phyloP scores from a whole-genome alignment of 2,113 vertebrate species.

The Apus apus region DNA sequence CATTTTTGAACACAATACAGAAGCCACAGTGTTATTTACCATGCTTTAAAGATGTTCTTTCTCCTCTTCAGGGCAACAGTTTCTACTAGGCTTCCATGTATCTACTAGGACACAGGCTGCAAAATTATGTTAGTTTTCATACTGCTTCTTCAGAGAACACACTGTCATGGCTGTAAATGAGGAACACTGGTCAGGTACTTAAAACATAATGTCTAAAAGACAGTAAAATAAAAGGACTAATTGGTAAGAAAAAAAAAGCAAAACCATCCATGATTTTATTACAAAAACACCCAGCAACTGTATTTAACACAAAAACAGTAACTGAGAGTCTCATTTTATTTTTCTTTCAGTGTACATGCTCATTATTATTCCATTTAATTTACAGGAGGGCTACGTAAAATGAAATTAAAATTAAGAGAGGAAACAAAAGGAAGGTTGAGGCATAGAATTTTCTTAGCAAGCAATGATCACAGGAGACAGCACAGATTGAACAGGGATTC shows the following conservation, averaged over 20 bases:
- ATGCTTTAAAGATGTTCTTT: neutral
- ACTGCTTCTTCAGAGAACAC: neutral
- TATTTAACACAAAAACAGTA: constrained; percentile 69
- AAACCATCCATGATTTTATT: constrained; percentile 24
- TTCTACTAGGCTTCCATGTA: neutral
- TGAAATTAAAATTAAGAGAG: constrained; percentile 64
- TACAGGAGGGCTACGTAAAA: constrained; percentile 71
- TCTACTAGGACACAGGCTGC: neutral
- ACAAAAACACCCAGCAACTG: constrained; percentile 71
- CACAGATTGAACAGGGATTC: constrained; percentile 67
- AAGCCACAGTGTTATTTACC: neutral
- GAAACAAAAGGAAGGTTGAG: constrained; percentile 78
- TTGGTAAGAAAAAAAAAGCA: neutral
- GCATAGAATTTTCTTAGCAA: constrained; percentile 70
- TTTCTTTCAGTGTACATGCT: constrained; percentile 79
- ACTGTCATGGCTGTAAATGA: neutral
- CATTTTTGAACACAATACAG: neutral
- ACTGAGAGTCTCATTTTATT: constrained; percentile 75
- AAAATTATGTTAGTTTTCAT: neutral
- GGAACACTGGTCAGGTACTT: neutral
- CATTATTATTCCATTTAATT: constrained; percentile 74
- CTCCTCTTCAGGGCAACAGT: neutral
- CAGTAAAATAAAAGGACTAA: neutral
- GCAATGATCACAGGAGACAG: constrained; percentile 74
- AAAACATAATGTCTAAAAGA: neutral